Conservation (phyloP, 92 coral and sea anemone genomes). For the Paramuricea clavata region DNA sequence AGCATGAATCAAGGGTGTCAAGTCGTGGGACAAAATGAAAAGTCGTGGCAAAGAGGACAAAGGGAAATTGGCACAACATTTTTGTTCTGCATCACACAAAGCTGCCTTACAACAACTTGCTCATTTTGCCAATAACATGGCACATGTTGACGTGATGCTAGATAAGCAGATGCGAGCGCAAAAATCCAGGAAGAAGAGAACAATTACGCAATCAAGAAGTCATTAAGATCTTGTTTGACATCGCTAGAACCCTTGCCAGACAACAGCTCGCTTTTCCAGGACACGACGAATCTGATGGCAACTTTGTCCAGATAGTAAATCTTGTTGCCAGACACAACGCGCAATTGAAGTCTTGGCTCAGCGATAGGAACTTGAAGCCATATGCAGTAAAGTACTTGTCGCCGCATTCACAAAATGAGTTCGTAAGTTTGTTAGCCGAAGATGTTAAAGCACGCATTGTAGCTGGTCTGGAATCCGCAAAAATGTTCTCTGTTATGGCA, state of each 20-base stretch:
- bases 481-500: constrained; percentile 30
- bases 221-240: background rate
- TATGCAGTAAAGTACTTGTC: constrained; percentile 23
- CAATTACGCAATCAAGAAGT: background rate
- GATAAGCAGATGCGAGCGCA: background rate
- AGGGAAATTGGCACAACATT: constrained; percentile 36
- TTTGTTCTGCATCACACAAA: constrained; percentile 9
- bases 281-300: constrained; percentile 18
- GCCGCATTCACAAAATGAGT: constrained; percentile 24
- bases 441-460: background rate
- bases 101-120: constrained; percentile 8
- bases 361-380: constrained; percentile 13
- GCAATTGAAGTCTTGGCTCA: constrained; percentile 24
- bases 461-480: constrained; percentile 9
- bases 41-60: constrained; percentile 17
- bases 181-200: background rate
- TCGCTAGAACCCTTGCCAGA: constrained; percentile 11
- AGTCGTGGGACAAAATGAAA: constrained; percentile 27
- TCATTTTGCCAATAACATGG: background rate
- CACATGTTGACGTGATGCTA: constrained; percentile 9
- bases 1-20: constrained; percentile 24
- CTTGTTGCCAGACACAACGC: constrained; percentile 26
- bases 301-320: constrained; percentile 35
- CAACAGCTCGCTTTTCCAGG: constrained; percentile 37
- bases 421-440: constrained; percentile 23